Percentiles rank a stretch among this genome's conserved stretches.
Conservation (phyloP, 2,888 invertebrate genomes). For the Drosophila subsilvestris region DNA sequence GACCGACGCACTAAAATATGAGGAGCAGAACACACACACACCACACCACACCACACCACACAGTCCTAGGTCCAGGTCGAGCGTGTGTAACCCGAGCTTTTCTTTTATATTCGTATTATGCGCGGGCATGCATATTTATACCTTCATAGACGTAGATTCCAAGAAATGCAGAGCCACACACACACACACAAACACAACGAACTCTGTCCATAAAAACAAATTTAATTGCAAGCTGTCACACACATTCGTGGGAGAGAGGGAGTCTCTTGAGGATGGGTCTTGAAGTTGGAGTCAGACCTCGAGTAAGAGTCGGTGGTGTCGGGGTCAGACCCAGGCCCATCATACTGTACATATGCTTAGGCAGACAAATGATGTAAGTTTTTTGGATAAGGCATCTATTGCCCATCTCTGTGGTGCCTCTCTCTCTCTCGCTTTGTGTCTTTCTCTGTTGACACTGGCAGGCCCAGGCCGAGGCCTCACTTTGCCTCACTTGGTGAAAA, state of each 20-base stretch:
- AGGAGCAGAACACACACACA: conserved; percentile 8
- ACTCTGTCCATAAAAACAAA: conserved; percentile 71
- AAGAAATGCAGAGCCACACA: conserved; percentile 63
- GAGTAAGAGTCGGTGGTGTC: conserved; percentile 27
- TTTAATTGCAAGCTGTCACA: conserved; percentile 79
- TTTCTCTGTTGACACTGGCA: conserved; percentile 62
- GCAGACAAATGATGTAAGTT: conserved; percentile 48
- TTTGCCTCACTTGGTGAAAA: conserved; percentile 66
- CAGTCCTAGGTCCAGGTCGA: conserved; percentile 65
- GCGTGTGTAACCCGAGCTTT: conserved; percentile 77
- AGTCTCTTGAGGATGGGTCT: conserved; percentile 7
- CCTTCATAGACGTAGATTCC: conserved; percentile 55
- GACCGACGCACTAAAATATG: conserved; percentile 43
- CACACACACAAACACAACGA: conserved; percentile 3
- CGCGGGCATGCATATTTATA: conserved; percentile 76
- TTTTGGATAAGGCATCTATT: conserved; percentile 43
- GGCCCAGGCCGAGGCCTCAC: conserved; percentile 16
- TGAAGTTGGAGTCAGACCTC: conserved; percentile 42
- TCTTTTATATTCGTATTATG: conserved; percentile 75
- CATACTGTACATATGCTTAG: conserved; percentile 3
- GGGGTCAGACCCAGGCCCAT: conserved; percentile 47
- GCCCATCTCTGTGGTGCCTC: conserved; percentile 23
- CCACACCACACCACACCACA: neutral
- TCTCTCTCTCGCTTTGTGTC: neutral
- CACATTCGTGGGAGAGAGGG: conserved; percentile 37